Percentiles rank a stretch among this genome's conserved stretches.
phyloP scores from a whole-genome alignment of 2,888 invertebrate species.

The Corythucha ciliata region DNA sequence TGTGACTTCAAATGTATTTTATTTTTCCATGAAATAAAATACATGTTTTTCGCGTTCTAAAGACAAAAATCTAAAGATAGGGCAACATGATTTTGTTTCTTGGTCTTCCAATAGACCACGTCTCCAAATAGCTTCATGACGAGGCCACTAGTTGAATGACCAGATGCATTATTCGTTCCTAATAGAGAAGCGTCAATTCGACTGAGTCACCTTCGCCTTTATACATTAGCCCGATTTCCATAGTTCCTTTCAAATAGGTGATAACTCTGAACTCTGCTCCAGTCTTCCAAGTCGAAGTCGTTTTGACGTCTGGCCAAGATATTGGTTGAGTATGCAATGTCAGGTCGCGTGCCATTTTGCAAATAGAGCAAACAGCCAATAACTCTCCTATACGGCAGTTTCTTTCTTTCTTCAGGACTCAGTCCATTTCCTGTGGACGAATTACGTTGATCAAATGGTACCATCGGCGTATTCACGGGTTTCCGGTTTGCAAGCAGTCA shows the following conservation, averaged over 20 bases:
- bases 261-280: not conserved
- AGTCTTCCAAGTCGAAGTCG: not conserved
- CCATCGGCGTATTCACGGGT: not conserved
- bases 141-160: constrained; percentile 7
- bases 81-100: constrained; percentile 6
- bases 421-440: not conserved
- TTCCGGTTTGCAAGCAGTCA: not conserved
- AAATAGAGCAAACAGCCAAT: constrained; percentile 8
- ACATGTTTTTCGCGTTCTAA: too few species aligned
- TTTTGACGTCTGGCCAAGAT: not conserved
- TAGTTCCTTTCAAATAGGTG: too few species aligned
- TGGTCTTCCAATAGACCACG: not conserved
- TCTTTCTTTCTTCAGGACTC: not conserved
- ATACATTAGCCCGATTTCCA: too few species aligned
- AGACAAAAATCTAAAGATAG: constrained; percentile 12
- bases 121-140: constrained; percentile 10
- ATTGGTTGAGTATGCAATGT: constrained; percentile 12
- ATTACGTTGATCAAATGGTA: not conserved
- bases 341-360: constrained; percentile 12
- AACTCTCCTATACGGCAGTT: constrained; percentile 6
- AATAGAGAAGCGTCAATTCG: constrained; percentile 6
- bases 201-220: not conserved
- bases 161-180: constrained; percentile 5
- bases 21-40: too few species aligned
- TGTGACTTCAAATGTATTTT: too few species aligned